These are phyloP conservation scores for Chydorus sphaericus DNA, from an alignment of 2,888 invertebrate genomes.

Conservation along the genomic window DNA sequence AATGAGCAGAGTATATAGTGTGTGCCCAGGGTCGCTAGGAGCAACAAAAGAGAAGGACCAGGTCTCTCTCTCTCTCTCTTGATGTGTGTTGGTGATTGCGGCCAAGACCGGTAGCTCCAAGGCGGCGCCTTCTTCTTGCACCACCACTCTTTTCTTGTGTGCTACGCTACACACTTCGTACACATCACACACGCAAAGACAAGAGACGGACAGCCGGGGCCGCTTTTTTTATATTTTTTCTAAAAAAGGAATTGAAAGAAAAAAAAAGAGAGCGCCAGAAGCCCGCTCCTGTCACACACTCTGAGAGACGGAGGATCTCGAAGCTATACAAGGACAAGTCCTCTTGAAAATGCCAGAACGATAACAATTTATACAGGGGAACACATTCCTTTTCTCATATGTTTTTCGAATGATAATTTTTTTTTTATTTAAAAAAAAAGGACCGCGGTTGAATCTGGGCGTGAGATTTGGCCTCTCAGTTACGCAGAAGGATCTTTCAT, in stretches of 20 bases:
- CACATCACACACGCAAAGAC: not conserved
- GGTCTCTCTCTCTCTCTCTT: not conserved
- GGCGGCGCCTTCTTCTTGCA: constrained; percentile 7
- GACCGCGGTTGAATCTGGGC: constrained; percentile 1
- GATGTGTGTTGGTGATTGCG: constrained; percentile 7
- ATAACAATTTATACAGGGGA: constrained; percentile 3
- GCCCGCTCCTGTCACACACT: not conserved
- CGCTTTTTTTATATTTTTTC: not conserved
- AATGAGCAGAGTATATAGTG: constrained; percentile 3
- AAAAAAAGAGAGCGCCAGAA: not conserved
- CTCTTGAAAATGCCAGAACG: not conserved
- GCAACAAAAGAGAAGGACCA: not conserved
- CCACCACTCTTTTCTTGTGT: too few species aligned
- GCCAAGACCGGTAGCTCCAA: constrained; percentile 7
- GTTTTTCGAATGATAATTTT: not conserved
- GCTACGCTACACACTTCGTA: too few species aligned
- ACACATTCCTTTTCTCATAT: not conserved
- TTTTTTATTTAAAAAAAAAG: not conserved
- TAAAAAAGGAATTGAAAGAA: too few species aligned
- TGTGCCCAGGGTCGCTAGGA: not conserved
- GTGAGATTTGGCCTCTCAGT: constrained; percentile 4
- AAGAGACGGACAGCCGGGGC: not conserved
- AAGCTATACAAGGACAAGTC: not conserved
- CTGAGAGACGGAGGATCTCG: not conserved
- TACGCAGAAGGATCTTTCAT: constrained; percentile 1